Evolutionary conservation across 2,797 vertebrate species (phyloP).

Genomic region (Acanthis flammea): DNA sequence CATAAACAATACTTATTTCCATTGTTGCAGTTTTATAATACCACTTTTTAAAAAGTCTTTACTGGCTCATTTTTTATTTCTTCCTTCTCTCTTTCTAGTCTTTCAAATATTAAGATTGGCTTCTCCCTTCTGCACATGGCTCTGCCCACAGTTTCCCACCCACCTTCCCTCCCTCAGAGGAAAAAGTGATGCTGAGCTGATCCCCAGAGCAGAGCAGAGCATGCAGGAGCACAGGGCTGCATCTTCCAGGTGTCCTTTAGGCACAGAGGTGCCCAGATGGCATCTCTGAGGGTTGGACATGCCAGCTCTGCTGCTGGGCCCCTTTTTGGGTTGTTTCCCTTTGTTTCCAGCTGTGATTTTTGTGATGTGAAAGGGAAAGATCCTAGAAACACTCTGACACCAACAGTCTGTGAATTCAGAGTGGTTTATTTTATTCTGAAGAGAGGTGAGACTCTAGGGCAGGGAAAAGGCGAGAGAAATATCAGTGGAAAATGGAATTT

Average conservation of each 20-base stretch:
- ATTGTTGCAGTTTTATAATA: neutral
- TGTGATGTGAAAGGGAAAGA: neutral
- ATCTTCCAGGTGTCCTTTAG: neutral
- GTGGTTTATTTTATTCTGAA: neutral
- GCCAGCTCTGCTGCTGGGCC: neutral
- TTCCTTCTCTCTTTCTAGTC: slow-evolving; percentile 16
- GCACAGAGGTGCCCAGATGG: neutral
- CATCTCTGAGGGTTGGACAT: neutral
- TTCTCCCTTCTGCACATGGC: neutral
- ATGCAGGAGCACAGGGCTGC: neutral
- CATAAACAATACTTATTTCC: neutral
- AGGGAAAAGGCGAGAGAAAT: neutral
- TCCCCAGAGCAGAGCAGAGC: neutral
- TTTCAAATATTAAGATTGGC: neutral
- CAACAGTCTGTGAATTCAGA: neutral
- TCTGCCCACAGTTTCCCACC: slow-evolving; percentile 49
- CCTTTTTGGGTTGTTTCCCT: neutral
- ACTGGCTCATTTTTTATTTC: neutral
- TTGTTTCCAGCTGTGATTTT: neutral
- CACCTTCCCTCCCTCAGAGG: neutral
- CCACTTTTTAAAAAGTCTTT: accelerated
- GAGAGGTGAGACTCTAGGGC: neutral
- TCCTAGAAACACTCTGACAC: neutral
- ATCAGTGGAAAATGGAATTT: neutral
- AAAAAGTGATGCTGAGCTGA: slow-evolving; percentile 38